These are phyloP conservation scores for Tachystola acroxantha DNA, from an alignment of 2,888 invertebrate species.

Conservation along the genomic window DNA sequence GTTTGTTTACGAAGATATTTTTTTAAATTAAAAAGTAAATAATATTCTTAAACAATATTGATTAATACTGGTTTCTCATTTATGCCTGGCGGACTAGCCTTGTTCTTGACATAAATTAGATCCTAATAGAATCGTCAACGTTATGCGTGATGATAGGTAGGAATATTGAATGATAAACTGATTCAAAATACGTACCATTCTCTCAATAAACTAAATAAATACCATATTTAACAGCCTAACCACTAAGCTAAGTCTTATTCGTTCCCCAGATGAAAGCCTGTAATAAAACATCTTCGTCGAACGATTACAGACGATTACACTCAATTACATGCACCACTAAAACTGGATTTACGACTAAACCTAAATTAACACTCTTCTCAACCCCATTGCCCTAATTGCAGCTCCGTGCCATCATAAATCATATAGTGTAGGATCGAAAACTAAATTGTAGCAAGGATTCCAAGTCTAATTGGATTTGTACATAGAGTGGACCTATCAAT, in stretches of 20 bases:
- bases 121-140: no score
- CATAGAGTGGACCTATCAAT: constrained; percentile 68
- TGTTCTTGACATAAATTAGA: no score
- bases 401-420: constrained; percentile 56
- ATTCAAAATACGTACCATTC: no score
- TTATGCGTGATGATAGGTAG: no score
- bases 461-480: constrained; percentile 70
- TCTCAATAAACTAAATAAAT: background rate
- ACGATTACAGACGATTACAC: constrained; percentile 51
- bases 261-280: constrained; percentile 41
- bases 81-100: no score
- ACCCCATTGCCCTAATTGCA: constrained; percentile 56
- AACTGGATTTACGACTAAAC: constrained; percentile 60
- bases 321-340: constrained; percentile 52
- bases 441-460: constrained; percentile 66
- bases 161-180: no score
- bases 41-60: no score
- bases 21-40: no score
- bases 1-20: no score
- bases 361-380: constrained; percentile 58
- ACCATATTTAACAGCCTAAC: background rate
- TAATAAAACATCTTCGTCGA: constrained; percentile 36
- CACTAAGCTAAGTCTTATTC: constrained; percentile 15
- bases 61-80: no score
- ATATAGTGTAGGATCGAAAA: constrained; percentile 43